phyloP scores from a whole-genome alignment of 2,888 invertebrate species.

The Folsomia manolachei region DNA sequence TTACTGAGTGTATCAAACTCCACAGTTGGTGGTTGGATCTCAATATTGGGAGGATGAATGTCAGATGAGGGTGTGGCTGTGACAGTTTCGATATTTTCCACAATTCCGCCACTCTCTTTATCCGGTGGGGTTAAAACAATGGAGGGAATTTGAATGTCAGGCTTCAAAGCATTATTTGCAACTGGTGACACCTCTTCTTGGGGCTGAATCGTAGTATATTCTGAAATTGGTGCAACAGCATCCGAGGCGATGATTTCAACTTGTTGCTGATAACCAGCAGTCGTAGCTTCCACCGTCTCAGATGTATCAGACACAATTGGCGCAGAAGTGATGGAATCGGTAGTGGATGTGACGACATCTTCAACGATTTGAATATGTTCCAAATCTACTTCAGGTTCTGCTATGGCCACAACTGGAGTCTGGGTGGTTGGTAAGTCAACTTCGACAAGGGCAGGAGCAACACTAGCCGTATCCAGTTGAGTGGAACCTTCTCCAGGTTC shows the following conservation, averaged over 20 bases:
- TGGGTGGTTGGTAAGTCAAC: neutral
- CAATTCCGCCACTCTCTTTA: neutral
- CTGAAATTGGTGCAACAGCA: neutral
- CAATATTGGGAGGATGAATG: neutral
- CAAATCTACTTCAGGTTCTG: too few relatives aligned
- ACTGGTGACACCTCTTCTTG: neutral
- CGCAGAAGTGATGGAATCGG: neutral
- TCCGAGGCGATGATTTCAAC: neutral
- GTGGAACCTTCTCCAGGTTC: neutral
- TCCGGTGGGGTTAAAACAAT: neutral
- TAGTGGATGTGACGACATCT: neutral
- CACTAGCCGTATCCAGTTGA: neutral
- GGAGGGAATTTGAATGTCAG: neutral
- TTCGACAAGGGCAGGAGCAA: neutral
- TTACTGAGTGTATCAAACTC: neutral
- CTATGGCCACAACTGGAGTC: neutral
- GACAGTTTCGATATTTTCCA: neutral
- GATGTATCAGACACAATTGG: neutral
- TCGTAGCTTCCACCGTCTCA: conserved; percentile 5
- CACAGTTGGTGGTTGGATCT: neutral
- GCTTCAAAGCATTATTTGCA: neutral
- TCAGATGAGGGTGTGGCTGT: neutral
- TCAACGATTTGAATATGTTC: too few relatives aligned
- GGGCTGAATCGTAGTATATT: neutral
- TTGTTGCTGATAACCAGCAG: neutral